Evolutionary conservation across 2,113 vertebrate genomes (phyloP).

Genomic region (Acrocephalus arundinaceus): DNA sequence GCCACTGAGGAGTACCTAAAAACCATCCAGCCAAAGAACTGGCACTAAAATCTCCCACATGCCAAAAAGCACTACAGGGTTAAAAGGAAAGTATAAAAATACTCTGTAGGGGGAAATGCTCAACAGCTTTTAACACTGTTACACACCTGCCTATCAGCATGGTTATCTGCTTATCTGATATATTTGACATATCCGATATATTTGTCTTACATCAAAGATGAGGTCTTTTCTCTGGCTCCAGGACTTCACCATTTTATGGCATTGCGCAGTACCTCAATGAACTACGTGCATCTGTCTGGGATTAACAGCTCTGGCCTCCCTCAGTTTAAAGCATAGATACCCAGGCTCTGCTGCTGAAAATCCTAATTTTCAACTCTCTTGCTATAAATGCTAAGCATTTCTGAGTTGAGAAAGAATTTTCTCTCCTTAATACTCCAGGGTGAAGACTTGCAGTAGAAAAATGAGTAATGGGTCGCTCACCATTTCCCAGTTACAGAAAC

Average conservation of each 20-base stretch:
- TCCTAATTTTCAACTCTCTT: not conserved
- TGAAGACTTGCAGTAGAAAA: not conserved
- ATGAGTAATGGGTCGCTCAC: not conserved
- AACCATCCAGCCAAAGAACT: not conserved
- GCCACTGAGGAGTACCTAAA: not conserved
- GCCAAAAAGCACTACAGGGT: not conserved
- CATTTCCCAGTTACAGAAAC: not conserved
- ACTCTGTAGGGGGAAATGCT: not conserved
- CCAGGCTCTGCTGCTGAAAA: not conserved
- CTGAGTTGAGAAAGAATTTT: not conserved
- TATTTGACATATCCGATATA: not conserved
- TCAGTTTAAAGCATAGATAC: not conserved
- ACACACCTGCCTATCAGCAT: not conserved
- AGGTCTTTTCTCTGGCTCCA: not conserved
- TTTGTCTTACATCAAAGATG: not conserved
- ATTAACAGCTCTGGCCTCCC: not conserved
- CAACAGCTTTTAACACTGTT: not conserved
- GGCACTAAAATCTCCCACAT: not conserved
- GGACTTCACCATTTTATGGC: not conserved
- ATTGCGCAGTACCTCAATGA: not conserved
- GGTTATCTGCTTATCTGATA: not conserved
- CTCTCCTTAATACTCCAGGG: not conserved
- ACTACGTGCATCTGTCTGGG: not conserved
- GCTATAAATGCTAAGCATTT: not conserved
- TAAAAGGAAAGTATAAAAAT: slow-evolving; percentile 4